Evolutionary conservation across 2,113 vertebrate species (phyloP).

Genomic region (Gorsachius goisagi): DNA sequence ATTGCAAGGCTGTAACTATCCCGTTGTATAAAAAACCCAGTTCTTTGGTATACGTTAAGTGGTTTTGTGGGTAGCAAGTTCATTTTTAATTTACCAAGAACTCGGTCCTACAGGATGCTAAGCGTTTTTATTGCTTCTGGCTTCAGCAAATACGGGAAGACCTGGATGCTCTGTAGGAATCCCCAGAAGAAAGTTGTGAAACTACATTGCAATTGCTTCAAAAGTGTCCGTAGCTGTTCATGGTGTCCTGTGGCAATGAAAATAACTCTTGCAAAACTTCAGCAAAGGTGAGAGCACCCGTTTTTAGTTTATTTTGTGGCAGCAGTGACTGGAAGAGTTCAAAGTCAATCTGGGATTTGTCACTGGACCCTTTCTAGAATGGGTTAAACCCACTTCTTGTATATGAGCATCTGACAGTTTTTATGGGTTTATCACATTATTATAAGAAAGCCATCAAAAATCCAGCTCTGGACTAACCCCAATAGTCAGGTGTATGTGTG

Average conservation of each 20-base stretch:
- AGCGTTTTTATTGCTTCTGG: background rate
- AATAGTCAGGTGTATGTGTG: background rate
- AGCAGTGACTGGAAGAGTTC: background rate
- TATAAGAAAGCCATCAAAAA: background rate
- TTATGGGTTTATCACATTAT: background rate
- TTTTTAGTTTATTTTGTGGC: background rate
- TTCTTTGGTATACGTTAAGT: background rate
- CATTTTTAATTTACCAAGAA: background rate
- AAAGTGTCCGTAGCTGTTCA: background rate
- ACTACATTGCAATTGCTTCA: background rate
- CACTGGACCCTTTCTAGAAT: background rate
- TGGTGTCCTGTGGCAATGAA: background rate
- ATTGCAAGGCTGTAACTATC: background rate
- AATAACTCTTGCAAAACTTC: background rate
- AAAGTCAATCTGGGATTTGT: background rate
- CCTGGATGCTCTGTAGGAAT: background rate
- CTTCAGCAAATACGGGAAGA: background rate
- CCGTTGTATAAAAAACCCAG: background rate
- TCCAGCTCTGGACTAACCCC: background rate
- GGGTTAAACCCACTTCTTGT: background rate
- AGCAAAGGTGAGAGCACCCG: background rate
- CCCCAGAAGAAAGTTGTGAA: background rate
- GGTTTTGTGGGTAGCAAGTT: background rate
- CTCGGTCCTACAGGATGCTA: background rate
- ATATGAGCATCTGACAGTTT: background rate